Evolutionary conservation across 2,113 vertebrate genomes (phyloP).

Genomic region (Donacobius atricapilla): DNA sequence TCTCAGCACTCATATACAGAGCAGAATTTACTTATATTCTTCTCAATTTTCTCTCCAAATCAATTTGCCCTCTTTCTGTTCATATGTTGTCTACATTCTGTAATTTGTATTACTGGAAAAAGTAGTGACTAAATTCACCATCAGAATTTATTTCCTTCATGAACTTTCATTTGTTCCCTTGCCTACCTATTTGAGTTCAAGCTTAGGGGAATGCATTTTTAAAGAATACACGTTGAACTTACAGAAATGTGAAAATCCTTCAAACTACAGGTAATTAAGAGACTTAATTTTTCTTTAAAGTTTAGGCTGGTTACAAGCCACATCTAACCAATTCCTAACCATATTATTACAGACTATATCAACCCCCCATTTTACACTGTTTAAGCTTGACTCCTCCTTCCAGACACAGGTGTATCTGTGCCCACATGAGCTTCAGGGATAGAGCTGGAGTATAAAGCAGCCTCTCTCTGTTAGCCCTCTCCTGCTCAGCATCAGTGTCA

Average conservation of each 20-base stretch:
- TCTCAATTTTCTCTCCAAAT: neutral
- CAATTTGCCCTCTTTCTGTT: neutral
- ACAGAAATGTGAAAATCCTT: neutral
- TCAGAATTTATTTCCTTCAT: neutral
- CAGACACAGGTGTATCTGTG: neutral
- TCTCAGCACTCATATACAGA: neutral
- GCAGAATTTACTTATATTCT: neutral
- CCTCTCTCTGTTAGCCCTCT: neutral
- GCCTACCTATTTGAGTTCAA: neutral
- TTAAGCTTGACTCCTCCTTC: neutral
- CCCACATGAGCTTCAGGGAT: fast-evolving
- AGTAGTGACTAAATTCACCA: neutral
- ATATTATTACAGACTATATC: neutral
- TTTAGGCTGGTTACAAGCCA: neutral
- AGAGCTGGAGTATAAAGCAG: neutral
- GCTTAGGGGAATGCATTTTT: neutral
- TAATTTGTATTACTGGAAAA: neutral
- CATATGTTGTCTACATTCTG: neutral
- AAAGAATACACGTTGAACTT: neutral
- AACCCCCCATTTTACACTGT: fast-evolving
- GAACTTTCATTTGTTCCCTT: neutral
- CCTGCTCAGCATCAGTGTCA: neutral
- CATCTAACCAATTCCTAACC: neutral
- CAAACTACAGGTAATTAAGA: neutral
- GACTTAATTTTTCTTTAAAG: neutral